phyloP scores from a whole-genome alignment of 2,888 invertebrate species.

The Aethes cnicana region DNA sequence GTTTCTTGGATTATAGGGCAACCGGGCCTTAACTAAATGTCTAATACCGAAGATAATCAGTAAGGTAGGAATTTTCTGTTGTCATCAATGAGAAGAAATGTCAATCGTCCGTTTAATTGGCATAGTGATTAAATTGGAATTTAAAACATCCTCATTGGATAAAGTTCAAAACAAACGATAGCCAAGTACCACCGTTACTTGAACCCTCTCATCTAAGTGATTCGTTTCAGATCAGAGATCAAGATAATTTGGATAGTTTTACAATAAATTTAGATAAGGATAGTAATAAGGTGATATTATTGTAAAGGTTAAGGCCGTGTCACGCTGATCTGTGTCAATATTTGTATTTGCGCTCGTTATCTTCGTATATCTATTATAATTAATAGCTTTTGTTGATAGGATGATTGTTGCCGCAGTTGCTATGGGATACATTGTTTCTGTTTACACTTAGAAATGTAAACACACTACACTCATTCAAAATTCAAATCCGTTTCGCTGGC shows the following conservation, averaged over 20 bases:
- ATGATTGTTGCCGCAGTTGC: slow-evolving; percentile 48
- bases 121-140: slow-evolving; percentile 19
- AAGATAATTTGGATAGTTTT: slow-evolving; percentile 34
- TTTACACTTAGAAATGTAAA: slow-evolving; percentile 10
- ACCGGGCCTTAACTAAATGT: too few relatives aligned
- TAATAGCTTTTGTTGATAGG: slow-evolving; percentile 53
- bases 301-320: slow-evolving; percentile 72
- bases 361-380: slow-evolving; percentile 40
- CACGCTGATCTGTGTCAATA: slow-evolving; percentile 74
- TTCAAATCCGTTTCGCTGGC: too few relatives aligned
- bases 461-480: not conserved
- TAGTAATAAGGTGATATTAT: slow-evolving; percentile 46
- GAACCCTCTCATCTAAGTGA: not conserved
- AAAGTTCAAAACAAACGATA: slow-evolving; percentile 28
- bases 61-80: too few relatives aligned
- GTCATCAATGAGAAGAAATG: slow-evolving; percentile 2
- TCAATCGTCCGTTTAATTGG: slow-evolving; percentile 4
- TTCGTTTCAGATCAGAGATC: slow-evolving; percentile 30
- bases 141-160: slow-evolving; percentile 30
- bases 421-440: slow-evolving; percentile 47
- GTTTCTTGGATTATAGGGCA: too few relatives aligned
- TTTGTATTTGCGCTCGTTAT: slow-evolving; percentile 54
- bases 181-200: not conserved
- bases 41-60: too few relatives aligned
- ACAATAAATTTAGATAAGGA: slow-evolving; percentile 58